Evolutionary conservation across 2,888 invertebrate genomes (phyloP), one percentile per base, ranked within the genome.

Genomic region (Molorchus minor): DNA sequence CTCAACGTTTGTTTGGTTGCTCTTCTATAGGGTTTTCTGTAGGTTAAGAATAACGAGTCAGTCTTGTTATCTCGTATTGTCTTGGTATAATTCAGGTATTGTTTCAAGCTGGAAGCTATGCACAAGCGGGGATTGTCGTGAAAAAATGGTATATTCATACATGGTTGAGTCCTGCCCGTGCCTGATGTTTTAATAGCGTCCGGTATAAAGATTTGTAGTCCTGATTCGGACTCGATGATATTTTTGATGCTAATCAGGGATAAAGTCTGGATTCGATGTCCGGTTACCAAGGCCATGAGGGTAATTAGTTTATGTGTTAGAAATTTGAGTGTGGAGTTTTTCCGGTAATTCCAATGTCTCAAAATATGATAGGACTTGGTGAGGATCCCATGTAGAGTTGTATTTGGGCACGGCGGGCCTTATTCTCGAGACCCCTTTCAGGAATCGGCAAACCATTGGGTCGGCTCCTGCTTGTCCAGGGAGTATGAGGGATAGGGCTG

Each of bases 301-400:
- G 68, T 67, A 7, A 62, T 53, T 12, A 67, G 33, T 55, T 71
- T 72, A 46, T 66, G 61, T 3, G 67, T 59, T 8, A 71, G 20
- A 25, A 55, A 19, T 46, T 63, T 56, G n/a, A 68, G 44, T 2
- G 44, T 40, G 5, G n/a, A n/a, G 19, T 12, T 15, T 16, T 1
- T 38, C 40, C 30, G 35, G 8, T 4, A 46, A 53, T 12, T 3
- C 2, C 17, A 12, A 33, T 7, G 53, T 52, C 7, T 38, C 47
- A 36, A 67, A 47, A 54, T 61, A 62, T 7, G 53, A 30, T n/a
- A 62, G 40, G 15, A 65, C 62, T 10, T 25, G 10, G 12, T 53
- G 45, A 8, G 73, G 71, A 41, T 77, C 67, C 75, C 76, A 76
- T 0, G 58, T 72, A 5, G 16, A 19, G 25, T 73, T 60, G 56